Evolutionary conservation across 2,888 invertebrate genomes (phyloP).

Genomic region (Timandra comae): DNA sequence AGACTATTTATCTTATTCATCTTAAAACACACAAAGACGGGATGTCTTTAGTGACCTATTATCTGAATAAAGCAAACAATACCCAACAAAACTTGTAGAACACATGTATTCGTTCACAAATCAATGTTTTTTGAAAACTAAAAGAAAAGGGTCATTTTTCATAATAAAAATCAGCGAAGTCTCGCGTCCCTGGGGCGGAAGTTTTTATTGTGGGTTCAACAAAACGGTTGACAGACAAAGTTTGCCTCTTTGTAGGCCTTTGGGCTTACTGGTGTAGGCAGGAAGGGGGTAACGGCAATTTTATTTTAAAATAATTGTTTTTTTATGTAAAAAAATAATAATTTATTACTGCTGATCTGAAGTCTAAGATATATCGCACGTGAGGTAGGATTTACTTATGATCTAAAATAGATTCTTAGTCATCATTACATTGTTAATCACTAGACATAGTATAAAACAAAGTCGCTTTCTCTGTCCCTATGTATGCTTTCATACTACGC

Average conservation of each 20-base stretch:
- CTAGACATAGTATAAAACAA: no score
- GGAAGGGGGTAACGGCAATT: conserved; percentile 26
- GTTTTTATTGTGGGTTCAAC: conserved; percentile 44
- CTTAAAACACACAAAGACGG: no score
- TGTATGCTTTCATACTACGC: no score
- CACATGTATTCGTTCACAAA: conserved; percentile 49
- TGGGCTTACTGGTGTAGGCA: conserved; percentile 25
- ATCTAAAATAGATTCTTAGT: no score
- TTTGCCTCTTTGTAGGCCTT: conserved; percentile 49
- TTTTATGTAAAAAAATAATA: no score
- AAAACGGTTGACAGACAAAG: conserved; percentile 50
- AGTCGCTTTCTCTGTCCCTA: no score
- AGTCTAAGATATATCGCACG: no score
- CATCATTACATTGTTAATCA: no score
- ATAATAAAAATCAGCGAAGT: conserved; percentile 50
- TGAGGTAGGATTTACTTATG: no score
- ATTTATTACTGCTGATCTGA: no score
- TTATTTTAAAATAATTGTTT: conserved; percentile 10
- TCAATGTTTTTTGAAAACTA: conserved; percentile 33
- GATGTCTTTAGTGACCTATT: no score
- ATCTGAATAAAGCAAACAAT: not conserved
- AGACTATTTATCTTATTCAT: no score
- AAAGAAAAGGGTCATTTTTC: conserved; percentile 51
- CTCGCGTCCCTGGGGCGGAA: conserved; percentile 32
- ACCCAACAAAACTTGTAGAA: conserved; percentile 45